Evolutionary conservation across 2,113 vertebrate species (phyloP).

Genomic region (Falcunculus frontatus): DNA sequence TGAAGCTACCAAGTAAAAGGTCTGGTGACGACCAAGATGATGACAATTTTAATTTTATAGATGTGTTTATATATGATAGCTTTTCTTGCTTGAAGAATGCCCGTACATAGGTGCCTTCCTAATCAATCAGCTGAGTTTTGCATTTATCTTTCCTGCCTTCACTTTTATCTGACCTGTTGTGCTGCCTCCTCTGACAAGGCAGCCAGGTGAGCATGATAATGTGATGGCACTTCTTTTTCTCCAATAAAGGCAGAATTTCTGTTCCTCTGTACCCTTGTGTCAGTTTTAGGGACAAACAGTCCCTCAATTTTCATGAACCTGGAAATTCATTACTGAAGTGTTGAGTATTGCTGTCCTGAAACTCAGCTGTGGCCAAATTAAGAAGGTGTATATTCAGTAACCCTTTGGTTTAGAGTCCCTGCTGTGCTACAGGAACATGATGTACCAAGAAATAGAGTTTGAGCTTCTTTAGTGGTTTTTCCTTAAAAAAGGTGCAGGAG

Average conservation of each 20-base stretch:
- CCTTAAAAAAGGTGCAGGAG: neutral
- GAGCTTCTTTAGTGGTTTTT: neutral
- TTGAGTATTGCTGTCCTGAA: slow-evolving; percentile 26
- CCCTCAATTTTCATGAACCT: accelerated
- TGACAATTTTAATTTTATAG: neutral
- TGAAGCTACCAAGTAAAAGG: neutral
- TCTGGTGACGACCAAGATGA: neutral
- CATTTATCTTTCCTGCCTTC: neutral
- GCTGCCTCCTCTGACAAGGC: neutral
- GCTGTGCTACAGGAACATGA: neutral
- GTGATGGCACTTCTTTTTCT: neutral
- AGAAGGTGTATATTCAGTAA: neutral
- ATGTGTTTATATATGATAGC: neutral
- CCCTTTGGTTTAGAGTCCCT: neutral
- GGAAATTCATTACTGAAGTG: neutral
- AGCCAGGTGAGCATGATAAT: neutral
- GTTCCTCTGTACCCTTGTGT: neutral
- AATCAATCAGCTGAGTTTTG: neutral
- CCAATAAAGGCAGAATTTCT: neutral
- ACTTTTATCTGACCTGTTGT: neutral
- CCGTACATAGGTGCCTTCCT: neutral
- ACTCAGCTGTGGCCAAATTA: neutral
- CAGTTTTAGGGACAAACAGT: neutral
- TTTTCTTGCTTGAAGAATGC: neutral
- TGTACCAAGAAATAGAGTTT: neutral